These are phyloP conservation scores for Dusona sp. DNA, from an alignment of 2,888 invertebrate genomes.

Conservation along the genomic window DNA sequence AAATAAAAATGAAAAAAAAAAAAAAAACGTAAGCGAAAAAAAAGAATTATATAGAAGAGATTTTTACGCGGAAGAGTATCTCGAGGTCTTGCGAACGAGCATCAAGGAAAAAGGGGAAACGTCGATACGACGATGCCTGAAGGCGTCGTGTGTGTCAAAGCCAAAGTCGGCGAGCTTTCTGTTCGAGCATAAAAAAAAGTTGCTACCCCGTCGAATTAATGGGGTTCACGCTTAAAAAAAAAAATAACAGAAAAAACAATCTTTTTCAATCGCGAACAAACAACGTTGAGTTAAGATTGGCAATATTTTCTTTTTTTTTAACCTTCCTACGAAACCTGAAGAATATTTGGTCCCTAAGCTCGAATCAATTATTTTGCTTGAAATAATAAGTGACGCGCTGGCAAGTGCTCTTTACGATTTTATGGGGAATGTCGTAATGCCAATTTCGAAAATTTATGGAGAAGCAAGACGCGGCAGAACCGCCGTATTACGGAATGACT, in stretches of 20 bases:
- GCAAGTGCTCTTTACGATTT: slow-evolving; percentile 77
- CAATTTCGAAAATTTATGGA: slow-evolving; percentile 51
- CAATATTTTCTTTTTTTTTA: no score
- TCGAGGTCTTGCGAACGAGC: slow-evolving; percentile 75
- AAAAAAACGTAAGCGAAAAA: neutral
- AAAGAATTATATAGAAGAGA: slow-evolving; percentile 1
- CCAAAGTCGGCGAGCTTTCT: slow-evolving; percentile 5
- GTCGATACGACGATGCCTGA: slow-evolving; percentile 53
- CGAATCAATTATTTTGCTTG: slow-evolving; percentile 77
- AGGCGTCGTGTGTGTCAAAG: slow-evolving; percentile 51
- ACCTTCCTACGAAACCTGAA: neutral
- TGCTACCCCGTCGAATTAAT: neutral
- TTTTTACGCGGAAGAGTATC: slow-evolving; percentile 80
- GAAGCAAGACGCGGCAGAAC: slow-evolving; percentile 20
- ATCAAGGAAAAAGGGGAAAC: slow-evolving; percentile 31
- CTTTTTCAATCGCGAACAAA: no score
- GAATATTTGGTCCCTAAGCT: slow-evolving; percentile 29
- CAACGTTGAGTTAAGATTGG: no score
- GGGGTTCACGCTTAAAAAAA: neutral
- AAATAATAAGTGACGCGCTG: slow-evolving; percentile 78
- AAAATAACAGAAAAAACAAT: neutral
- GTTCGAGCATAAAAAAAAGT: neutral
- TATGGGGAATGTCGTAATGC: slow-evolving; percentile 68
- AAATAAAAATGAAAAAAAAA: neutral
- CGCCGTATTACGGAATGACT: slow-evolving; percentile 45